Percentiles rank a stretch among this genome's conserved stretches.
phyloP scores from a whole-genome alignment of 2,888 invertebrate genomes.

The Drosophila ustulata region DNA sequence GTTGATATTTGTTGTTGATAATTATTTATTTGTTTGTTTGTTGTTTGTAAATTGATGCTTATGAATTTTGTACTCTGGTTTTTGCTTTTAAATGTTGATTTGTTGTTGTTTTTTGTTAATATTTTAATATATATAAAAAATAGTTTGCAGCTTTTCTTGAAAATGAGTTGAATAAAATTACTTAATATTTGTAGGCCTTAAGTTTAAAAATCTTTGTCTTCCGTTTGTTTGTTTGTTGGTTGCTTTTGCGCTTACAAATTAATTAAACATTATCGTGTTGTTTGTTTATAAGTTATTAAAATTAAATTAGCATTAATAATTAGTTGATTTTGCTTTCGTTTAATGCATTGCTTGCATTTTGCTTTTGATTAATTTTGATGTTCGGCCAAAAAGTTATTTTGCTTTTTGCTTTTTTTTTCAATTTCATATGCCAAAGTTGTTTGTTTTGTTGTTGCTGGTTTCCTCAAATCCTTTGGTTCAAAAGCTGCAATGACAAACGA shows the following conservation, averaged over 20 bases:
- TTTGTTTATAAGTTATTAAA: slow-evolving; percentile 57
- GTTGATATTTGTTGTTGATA: slow-evolving; percentile 49
- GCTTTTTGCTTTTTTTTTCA: slow-evolving; percentile 20
- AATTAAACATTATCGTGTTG: slow-evolving; percentile 76
- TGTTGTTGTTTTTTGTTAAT: slow-evolving; percentile 50
- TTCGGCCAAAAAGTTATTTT: slow-evolving; percentile 51
- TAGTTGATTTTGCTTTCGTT: slow-evolving; percentile 41
- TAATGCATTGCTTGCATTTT: slow-evolving; percentile 55
- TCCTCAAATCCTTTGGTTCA: slow-evolving; percentile 72
- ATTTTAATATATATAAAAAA: slow-evolving; percentile 70
- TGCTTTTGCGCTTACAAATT: slow-evolving; percentile 74
- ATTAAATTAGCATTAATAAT: slow-evolving; percentile 43
- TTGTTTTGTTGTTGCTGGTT: slow-evolving; percentile 37
- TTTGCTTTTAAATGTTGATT: slow-evolving; percentile 59
- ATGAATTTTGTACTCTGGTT: slow-evolving; percentile 78
- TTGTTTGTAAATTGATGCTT: slow-evolving; percentile 58
- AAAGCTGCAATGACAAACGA: slow-evolving; percentile 48
- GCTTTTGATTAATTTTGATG: slow-evolving; percentile 64
- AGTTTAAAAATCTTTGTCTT: slow-evolving; percentile 80
- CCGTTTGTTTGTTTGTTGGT: slow-evolving; percentile 84
- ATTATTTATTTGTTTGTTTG: slow-evolving; percentile 43
- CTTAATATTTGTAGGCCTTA: slow-evolving; percentile 63
- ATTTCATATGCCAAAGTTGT: slow-evolving; percentile 40
- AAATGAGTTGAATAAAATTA: slow-evolving; percentile 56
- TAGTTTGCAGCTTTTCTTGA: slow-evolving; percentile 66